Base-by-base conservation (phyloP, 2,888 invertebrate genomes). In the Pseudococcus longispinus region DNA sequence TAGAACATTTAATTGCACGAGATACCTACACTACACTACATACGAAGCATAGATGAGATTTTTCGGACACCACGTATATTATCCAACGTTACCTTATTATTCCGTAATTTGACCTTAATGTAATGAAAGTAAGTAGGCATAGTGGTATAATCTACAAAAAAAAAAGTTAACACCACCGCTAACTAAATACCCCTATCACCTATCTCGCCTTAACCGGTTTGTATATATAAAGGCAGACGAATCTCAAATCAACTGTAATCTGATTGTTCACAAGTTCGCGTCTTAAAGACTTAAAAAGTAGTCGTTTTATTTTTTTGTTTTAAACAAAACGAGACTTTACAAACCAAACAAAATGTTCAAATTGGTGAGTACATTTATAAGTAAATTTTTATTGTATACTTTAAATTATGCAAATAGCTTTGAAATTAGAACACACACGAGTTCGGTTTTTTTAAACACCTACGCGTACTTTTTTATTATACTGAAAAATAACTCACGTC, bases 251-350 rank as follows among this genome's bases (percentile, higher is more conserved):
- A 20, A 80, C 9, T 80, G 77, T 80, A 80, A 80, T 80, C 77
- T 80, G 77, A 80, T 80, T 80, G 77, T 80, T 80, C 77, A 80
- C 77, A 80, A 80, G 77, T 80, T 80, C 77, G 77, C 77, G 77
- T 42, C 11, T 70, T 80, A 26, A 80, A 80, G 42, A 80, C 77
- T 80, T 70, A 42, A 42, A n/a, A 84, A 84, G 84, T 84, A 84
- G 84, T 84, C 84, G 84, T 84, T 84, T 84, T 55, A 60, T 32
- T 84, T 32, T 84, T 74, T 83, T 29, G 32, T 83, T 84, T 84
- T 84, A 55, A n/a, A 65, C 84, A 55, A 65, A 84, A 84, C 84
- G 84, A 84, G 84, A 84, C 84, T 84, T 84, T 84, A 32, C 65
- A 55, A 84, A 55, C n/a, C 42, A 65, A 65, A 60, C 84, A 84